Evolutionary conservation across 2,888 invertebrate genomes (phyloP), one percentile per base, ranked within the genome.

Genomic region (Amorpha juglandis): DNA sequence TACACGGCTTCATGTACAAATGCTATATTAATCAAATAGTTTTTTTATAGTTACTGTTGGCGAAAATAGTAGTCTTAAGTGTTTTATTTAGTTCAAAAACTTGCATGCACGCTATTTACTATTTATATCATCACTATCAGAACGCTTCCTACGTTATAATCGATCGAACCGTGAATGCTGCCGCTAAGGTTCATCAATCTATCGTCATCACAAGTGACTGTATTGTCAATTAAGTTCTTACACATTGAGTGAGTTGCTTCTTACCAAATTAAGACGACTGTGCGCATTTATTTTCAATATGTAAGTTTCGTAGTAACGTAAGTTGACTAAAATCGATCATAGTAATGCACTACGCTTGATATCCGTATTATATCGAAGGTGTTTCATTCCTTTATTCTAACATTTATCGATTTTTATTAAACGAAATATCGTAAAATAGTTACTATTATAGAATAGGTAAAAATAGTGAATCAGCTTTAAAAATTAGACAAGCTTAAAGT

Each of bases 381-480:
- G n/a, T 64, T 55, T 53, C 45, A 45, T 55, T 67, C 58, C 47
- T 63, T 55, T 27, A 53, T 50, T 42, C 38, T 58, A 42, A 58
- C 38, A 38, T 58, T 35, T 64, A 58, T 48, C 33, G 53, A 58
- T 48, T 55, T 55, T 47, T 64, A 48, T 48, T 12, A 64, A 64
- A 58, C 65, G 35, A 69, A 69, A 19, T 48, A 48, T 48, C 62
- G 67, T 73, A 68, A 73, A 74, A 78, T 71, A 78, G 76, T 77
- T 76, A 77, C 74, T 79, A 78, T 71, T 76, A 69, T 77, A 79
- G 71, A 71, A 75, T 80, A 78, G 73, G 68, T 72, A 70, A 70
- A 70, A 70, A 65, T 58, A 55, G 48, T 58, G 48, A 65, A 58
- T 70, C 79, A 81, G 80, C 80, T 81, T 81, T 81, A 80, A 78